phyloP scores from a whole-genome alignment of 1,140 invertebrate genomes.

The Archivesica marissinica region DNA sequence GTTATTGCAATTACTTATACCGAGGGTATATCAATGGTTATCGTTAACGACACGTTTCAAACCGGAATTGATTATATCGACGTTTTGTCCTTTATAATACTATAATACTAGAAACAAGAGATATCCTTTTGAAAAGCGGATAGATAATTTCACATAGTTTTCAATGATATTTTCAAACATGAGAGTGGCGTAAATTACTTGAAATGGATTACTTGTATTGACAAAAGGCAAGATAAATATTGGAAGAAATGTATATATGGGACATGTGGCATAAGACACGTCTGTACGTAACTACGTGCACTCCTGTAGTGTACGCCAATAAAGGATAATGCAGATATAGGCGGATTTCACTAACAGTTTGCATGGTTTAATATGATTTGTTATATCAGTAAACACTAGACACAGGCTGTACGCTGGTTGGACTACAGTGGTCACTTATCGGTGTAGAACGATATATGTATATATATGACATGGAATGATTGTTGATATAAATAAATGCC shows the following conservation, averaged over 20 bases:
- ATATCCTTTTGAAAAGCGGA: background rate
- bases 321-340: background rate
- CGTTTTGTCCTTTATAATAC: background rate
- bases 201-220: background rate
- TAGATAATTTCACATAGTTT: background rate
- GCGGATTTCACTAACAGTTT: background rate
- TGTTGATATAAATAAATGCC: too few relatives aligned
- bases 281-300: background rate
- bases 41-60: background rate
- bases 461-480: too few relatives aligned
- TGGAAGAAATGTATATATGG: background rate
- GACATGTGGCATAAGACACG: background rate
- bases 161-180: too few relatives aligned
- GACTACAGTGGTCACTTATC: too few relatives aligned
- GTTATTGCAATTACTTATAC: background rate
- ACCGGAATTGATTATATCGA: background rate
- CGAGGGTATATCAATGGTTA: constrained; percentile 17
- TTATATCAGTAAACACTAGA: background rate
- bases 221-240: background rate
- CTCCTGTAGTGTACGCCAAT: background rate
- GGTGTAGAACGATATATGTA: too few relatives aligned
- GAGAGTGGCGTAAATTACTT: constrained; percentile 2
- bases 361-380: background rate
- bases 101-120: background rate
- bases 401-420: too few relatives aligned